Evolutionary conservation across 2,888 invertebrate genomes (phyloP), one percentile per base, ranked within the genome.

Genomic region (Parelbella ahira): DNA sequence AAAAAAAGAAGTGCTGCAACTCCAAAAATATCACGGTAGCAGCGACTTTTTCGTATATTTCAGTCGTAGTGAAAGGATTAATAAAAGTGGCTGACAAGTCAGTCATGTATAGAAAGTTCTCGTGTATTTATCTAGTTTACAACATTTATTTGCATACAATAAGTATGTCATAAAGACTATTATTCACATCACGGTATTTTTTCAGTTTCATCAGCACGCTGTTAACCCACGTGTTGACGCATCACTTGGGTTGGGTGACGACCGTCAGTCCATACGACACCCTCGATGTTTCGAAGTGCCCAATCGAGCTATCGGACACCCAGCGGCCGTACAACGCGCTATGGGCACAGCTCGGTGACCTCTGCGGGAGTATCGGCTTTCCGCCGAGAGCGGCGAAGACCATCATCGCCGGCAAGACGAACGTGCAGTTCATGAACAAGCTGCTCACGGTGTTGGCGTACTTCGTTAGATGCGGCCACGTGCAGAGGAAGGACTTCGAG

Each of bases 241-340:
- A 97, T 74, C 97, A 97, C 69, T 89, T 97, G 21, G 96, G 96
- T 8, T 97, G 97, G 97, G 95, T 97, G 41, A 91, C 93, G 15
- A 95, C 96, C 0, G 93, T 95, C 7, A 87, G 87, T 49, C 88
- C 88, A 0, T 88, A 86, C 58, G 87, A 83, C 43, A 67, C 68
- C 43, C 53, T 74, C 24, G 76, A 75, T 37, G 62, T 65, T 6
- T 60, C 60, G n/a, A 50, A 58, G 18, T 39, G 50, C 5, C 44
- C 55, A 7, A 5, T 1, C 39, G 1, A 7, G 32, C 13, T 10
- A 4, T 6, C 8, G 1, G 33, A 41, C 6, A 1, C 55, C 0
- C 50, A 47, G 7, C 63, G 64, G 1, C 93, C 95, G 0, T 96
- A 95, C 74, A 97, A 97, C 79, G 95, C 96, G 0, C 75, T 97